Evolutionary conservation across 2,113 vertebrate species (phyloP).

Genomic region (Gadus macrocephalus): DNA sequence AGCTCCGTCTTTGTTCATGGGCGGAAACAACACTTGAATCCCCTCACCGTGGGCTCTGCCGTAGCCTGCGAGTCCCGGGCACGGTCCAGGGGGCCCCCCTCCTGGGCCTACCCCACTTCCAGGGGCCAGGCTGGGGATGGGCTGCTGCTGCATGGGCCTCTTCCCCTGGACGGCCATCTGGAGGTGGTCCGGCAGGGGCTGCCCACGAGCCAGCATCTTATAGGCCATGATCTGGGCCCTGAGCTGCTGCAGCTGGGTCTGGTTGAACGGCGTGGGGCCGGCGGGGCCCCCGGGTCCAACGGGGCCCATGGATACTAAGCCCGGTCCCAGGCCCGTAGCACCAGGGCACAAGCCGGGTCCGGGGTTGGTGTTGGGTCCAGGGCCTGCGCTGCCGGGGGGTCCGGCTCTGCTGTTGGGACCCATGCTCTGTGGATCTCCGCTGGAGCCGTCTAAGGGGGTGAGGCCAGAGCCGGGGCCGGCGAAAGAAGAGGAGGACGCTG

Average conservation of each 20-base stretch:
- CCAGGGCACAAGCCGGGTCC: slow-evolving; percentile 51
- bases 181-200: slow-evolving; percentile 86
- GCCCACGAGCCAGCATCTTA: slow-evolving; percentile 89
- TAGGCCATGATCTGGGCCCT: slow-evolving; percentile 95
- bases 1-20: too few relatives aligned
- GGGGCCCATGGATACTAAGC: slow-evolving; percentile 10
- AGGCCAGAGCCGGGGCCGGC: slow-evolving; percentile 71
- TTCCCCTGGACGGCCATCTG: slow-evolving; percentile 93
- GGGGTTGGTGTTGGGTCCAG: slow-evolving; percentile 52
- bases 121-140: slow-evolving; percentile 80
- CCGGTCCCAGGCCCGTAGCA: slow-evolving; percentile 16
- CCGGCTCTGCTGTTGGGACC: slow-evolving; percentile 71
- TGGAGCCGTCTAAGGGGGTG: slow-evolving; percentile 73
- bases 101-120: slow-evolving; percentile 72
- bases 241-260: slow-evolving; percentile 90
- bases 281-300: slow-evolving; percentile 47
- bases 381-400: slow-evolving; percentile 44
- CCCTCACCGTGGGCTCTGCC: slow-evolving; percentile 84
- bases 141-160: slow-evolving; percentile 81
- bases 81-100: slow-evolving; percentile 66
- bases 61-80: slow-evolving; percentile 77
- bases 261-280: slow-evolving; percentile 84
- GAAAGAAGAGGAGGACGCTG: slow-evolving; percentile 64
- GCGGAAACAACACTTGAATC: neutral
- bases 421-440: slow-evolving; percentile 76